These are phyloP conservation scores for Macrotrachela quadricornifera DNA, from an alignment of 1,140 invertebrate genomes.

Conservation along the genomic window DNA sequence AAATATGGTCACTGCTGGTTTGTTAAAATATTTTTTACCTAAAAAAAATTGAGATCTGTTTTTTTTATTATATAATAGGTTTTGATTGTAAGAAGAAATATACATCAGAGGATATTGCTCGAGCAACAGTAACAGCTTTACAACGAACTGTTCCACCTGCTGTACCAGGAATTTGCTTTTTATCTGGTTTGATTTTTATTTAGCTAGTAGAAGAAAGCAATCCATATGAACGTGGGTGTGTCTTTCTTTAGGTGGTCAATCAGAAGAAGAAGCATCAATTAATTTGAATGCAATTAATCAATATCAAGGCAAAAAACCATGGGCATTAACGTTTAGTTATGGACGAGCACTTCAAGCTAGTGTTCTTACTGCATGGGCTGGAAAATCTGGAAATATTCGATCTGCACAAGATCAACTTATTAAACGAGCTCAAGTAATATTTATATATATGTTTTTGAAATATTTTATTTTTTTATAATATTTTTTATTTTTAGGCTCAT, in stretches of 20 bases:
- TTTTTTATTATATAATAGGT: constrained; percentile 19
- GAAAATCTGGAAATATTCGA: constrained; percentile 58
- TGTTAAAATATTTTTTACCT: constrained; percentile 27
- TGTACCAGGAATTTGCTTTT: constrained; percentile 45
- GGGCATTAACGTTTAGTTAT: constrained; percentile 88
- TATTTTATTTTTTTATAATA: too few relatives aligned
- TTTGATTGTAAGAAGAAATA: constrained; percentile 48
- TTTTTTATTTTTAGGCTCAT: too few relatives aligned
- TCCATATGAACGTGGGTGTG: too few relatives aligned
- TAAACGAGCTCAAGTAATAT: constrained; percentile 72
- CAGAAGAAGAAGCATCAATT: constrained; percentile 79
- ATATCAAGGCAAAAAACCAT: constrained; percentile 39
- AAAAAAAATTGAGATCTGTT: too few relatives aligned
- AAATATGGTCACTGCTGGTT: constrained; percentile 82
- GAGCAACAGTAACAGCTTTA: constrained; percentile 70
- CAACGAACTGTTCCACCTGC: constrained; percentile 65
- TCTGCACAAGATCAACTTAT: constrained; percentile 64
- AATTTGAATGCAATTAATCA: constrained; percentile 85
- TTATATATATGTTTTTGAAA: too few relatives aligned
- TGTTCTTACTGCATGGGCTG: constrained; percentile 70
- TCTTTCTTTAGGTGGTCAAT: constrained; percentile 48
- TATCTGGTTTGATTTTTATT: too few relatives aligned
- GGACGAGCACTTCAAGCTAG: constrained; percentile 69
- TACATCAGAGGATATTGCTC: constrained; percentile 47
- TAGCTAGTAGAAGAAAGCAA: constrained; percentile 27